Evolutionary conservation across 2,113 vertebrate species (phyloP), one percentile per base, ranked within the genome.

Genomic region (Tamias sibiricus): DNA sequence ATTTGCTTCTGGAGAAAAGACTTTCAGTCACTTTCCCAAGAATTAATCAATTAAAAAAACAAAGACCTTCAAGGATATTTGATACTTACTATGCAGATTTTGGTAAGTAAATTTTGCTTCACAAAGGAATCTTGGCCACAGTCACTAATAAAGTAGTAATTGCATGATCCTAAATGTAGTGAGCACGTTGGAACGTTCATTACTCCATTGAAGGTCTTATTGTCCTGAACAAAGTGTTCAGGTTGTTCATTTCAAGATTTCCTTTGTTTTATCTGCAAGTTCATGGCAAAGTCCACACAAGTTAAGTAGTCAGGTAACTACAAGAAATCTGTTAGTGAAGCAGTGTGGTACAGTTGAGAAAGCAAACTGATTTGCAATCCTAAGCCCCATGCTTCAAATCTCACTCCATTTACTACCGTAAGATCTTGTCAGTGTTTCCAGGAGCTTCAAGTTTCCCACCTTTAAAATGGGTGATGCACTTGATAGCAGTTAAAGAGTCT

Each of bases 41-140:
- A 12, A 96, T 57, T 93, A 47, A 82, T 52, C 8, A 59, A 89
- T 62, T 79, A 2, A 44, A 83, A 28, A 72, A 75, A 10, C 1
- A 47, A 44, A 85, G 69, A 86, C 2, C 16, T 62, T 42, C 90
- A 26, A 79, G 69, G 16, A 37, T 86, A 80, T 13, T 32, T 87
- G 62, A 37, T 69, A 74, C 13, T 49, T 80, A 37, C 16, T 77
- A 35, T 49, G 35, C 35, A 66, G 12, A 71, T 52, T 75, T 86
- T 69, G 6, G 35, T 96, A 47, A 54, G 68, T 82, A 35, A 44
- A 80, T 59, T 92, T 94, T 75, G 71, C 30, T 83, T 94, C 40
- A 32, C n/a, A 14, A 59, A 30, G 54, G 57, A 95, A 90, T 6
- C 6, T 81, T 84, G 57, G 12, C 81, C 64, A 77, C n/a, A n/a